Base-by-base conservation (phyloP, 2,888 invertebrate genomes). In the Parasteatoda lunata region DNA sequence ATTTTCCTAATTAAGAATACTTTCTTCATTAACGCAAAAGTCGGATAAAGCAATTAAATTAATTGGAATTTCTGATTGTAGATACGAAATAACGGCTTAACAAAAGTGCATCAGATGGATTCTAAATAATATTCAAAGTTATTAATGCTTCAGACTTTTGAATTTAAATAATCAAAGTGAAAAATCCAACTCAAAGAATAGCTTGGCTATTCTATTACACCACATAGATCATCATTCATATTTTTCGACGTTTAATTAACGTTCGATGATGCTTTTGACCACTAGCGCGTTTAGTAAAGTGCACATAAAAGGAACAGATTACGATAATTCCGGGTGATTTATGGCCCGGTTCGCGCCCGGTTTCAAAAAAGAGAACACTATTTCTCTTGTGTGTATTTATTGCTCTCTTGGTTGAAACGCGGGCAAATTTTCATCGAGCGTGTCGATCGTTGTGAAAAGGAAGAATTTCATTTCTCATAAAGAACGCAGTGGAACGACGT, bases 181-280 rank as follows among this genome's bases (percentile, higher is more conserved):
- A 30, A 30, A 30, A 30, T 30, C 30, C 2, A 30, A 30, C 30
- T 30, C 30, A 30, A 30, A 30, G 30, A 30, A 30, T 30, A 30
- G 30, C 30, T 30, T 30, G 30, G 59, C n/a, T 59, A 66, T 65
- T 80, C 75, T 59, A 75, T 75, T 75, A 48, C 68, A 30, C 8
- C 52, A 11, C 75, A 52, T 7, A 48, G 68, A 45, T 59, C 81
- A 81, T 81, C 68, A 81, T 68, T 81, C 73, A 81, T 81, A 65
- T 68, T 69, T 81, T 81, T 69, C 51, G 81, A 75, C 81, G 72
- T 81, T 81, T 81, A 81, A 81, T 81, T 81, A 81, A 81, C 54
- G 68, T 75, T 75, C 68, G 68, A 75, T 75, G 81, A 81, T 9
- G 75, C 81, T 49, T 73, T 48, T 66, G 73, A 49, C n/a, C 81